These are phyloP conservation scores for Hippoglossus hippoglossus DNA, from an alignment of 2,797 vertebrate genomes.

Conservation along the genomic window DNA sequence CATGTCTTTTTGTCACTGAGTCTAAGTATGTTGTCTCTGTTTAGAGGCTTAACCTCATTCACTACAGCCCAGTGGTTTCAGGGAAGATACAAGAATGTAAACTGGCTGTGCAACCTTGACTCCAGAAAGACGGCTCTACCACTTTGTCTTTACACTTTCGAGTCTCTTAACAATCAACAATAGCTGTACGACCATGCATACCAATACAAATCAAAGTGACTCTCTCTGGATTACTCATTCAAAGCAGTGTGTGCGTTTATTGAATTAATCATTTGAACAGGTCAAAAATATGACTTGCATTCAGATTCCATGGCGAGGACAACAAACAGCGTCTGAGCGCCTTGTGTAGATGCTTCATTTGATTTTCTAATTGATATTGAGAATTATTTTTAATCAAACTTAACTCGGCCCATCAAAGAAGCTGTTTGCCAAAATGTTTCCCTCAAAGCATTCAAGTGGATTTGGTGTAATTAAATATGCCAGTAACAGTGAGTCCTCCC, in stretches of 20 bases:
- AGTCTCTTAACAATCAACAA: slow-evolving; percentile 52
- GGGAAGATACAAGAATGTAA: background rate
- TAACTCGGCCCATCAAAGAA: slow-evolving; percentile 38
- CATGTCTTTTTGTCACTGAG: slow-evolving; percentile 10
- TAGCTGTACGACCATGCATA: slow-evolving; percentile 49
- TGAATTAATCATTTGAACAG: slow-evolving; percentile 61
- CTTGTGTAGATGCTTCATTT: slow-evolving; percentile 34
- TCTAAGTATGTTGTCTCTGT: background rate
- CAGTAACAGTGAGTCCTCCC: background rate
- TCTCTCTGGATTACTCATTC: slow-evolving; percentile 58
- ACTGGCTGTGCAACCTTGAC: slow-evolving; percentile 2
- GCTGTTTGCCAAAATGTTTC: slow-evolving; percentile 55
- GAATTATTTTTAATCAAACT: slow-evolving; percentile 39
- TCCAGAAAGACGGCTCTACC: slow-evolving; percentile 1
- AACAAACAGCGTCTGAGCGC: slow-evolving; percentile 21
- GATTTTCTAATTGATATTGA: slow-evolving; percentile 38
- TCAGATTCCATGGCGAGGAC: slow-evolving; percentile 34
- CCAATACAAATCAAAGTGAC: slow-evolving; percentile 59
- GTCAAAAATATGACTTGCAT: slow-evolving; percentile 40
- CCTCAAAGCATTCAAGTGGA: slow-evolving; percentile 28
- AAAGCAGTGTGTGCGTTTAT: slow-evolving; percentile 42
- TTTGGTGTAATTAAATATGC: slow-evolving; percentile 58
- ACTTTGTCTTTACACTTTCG: slow-evolving; percentile 35
- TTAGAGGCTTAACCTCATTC: slow-evolving; percentile 14
- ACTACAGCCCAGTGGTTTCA: background rate